Conservation (phyloP, 2,113 vertebrate species). For the Suricata suricatta region DNA sequence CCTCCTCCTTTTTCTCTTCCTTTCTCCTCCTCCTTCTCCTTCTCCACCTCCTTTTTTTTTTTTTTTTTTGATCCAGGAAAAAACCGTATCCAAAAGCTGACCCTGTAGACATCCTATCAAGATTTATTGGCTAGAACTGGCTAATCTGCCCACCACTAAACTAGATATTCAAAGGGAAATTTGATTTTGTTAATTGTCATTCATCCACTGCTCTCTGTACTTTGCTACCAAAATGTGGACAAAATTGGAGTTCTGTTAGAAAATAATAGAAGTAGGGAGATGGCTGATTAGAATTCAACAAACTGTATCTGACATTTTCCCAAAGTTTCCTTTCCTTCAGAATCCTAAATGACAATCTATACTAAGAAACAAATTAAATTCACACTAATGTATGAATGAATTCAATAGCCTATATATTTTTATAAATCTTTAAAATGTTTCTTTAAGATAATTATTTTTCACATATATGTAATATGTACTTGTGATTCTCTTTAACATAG, state of each 20-base stretch:
- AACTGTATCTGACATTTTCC: not conserved
- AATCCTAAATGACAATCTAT: not conserved
- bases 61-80: not conserved
- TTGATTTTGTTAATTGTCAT: not conserved
- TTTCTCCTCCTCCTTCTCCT: too few species aligned
- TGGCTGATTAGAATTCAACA: not conserved
- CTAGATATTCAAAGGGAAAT: not conserved
- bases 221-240: not conserved
- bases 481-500: not conserved
- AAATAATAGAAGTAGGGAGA: not conserved
- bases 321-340: not conserved
- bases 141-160: constrained; percentile 23
- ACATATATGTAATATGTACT: not conserved
- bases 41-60: too few species aligned
- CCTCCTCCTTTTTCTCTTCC: too few species aligned
- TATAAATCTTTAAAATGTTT: not conserved
- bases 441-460: not conserved
- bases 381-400: not conserved
- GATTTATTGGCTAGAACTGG: not conserved
- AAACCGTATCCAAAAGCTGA: not conserved
- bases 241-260: not conserved
- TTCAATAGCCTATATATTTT: not conserved
- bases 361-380: constrained; percentile 25
- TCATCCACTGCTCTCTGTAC: not conserved
- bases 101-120: not conserved